These are phyloP conservation scores for Parnassius mnemosyne DNA, from an alignment of 2,888 invertebrate species.

Conservation along the genomic window DNA sequence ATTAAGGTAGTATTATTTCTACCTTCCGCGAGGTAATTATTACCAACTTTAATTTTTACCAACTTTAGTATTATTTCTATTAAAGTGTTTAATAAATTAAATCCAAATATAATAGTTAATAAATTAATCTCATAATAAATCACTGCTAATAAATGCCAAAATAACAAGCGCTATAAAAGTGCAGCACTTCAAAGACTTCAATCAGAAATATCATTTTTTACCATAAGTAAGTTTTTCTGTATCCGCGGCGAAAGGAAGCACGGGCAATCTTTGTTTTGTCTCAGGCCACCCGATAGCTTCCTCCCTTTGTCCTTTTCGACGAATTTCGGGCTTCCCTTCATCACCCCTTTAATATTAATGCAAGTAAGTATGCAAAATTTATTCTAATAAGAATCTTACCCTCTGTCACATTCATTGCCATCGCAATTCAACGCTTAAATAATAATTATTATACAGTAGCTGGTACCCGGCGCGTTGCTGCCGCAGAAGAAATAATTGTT, in stretches of 20 bases:
- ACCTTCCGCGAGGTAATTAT: too few species aligned
- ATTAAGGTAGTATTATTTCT: too few species aligned
- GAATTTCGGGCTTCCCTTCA: slow-evolving; percentile 66
- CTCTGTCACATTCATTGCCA: too few species aligned
- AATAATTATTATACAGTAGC: too few species aligned
- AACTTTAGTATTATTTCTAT: too few species aligned
- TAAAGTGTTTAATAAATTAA: too few species aligned
- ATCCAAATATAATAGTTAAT: too few species aligned
- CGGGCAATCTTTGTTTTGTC: slow-evolving; percentile 56
- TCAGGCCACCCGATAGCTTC: slow-evolving; percentile 68
- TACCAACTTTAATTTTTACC: too few species aligned
- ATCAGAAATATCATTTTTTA: slow-evolving; percentile 39
- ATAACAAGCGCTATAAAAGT: slow-evolving; percentile 4
- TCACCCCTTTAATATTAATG: slow-evolving; percentile 57
- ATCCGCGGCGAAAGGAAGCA: slow-evolving; percentile 58
- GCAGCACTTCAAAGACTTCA: slow-evolving; percentile 47
- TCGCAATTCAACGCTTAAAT: too few species aligned
- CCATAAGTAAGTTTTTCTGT: slow-evolving; percentile 49
- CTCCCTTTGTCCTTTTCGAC: slow-evolving; percentile 70
- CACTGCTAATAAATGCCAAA: not conserved
- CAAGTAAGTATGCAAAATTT: slow-evolving; percentile 45
- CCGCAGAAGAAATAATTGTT: too few species aligned
- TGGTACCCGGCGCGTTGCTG: too few species aligned
- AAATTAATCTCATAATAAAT: not conserved
- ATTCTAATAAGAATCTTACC: slow-evolving; percentile 14